phyloP scores from a whole-genome alignment of 2,888 invertebrate genomes.

The Campaea margaritaria region DNA sequence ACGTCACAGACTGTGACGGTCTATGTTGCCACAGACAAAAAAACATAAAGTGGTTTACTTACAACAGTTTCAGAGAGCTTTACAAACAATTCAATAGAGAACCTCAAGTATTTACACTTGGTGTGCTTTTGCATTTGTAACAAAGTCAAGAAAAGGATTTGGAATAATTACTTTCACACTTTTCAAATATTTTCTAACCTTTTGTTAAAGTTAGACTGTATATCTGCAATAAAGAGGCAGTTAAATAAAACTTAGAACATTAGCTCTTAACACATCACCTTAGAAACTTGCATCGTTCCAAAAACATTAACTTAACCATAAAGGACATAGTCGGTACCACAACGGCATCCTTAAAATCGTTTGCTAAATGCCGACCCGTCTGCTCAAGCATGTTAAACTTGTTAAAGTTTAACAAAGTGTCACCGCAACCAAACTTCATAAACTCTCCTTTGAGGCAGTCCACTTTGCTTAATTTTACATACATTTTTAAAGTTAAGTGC shows the following conservation, averaged over 20 bases:
- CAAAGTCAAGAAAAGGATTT: too few relatives aligned
- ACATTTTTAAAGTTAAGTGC: conserved; percentile 18
- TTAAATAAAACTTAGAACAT: not conserved
- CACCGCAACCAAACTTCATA: conserved; percentile 20
- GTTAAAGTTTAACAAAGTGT: conserved; percentile 29
- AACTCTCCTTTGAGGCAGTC: conserved; percentile 23
- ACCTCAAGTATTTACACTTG: not conserved
- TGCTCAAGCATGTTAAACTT: conserved; percentile 20
- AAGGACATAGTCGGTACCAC: conserved; percentile 19
- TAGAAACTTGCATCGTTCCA: conserved; percentile 10
- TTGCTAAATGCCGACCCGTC: conserved; percentile 19
- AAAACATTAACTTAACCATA: conserved; percentile 19
- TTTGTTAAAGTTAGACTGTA: not conserved
- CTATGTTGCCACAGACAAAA: conserved; percentile 5
- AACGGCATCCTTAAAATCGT: conserved; percentile 24
- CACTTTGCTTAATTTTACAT: conserved; percentile 15
- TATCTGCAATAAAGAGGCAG: not conserved
- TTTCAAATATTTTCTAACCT: too few relatives aligned
- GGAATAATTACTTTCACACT: too few relatives aligned
- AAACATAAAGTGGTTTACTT: conserved; percentile 1
- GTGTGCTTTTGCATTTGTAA: too few relatives aligned
- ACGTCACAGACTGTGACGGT: not conserved
- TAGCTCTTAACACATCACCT: conserved; percentile 3
- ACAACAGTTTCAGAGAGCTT: not conserved
- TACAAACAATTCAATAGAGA: not conserved